Base-by-base conservation (phyloP, 2,113 vertebrate species). In the Stigmatopora nigra region DNA sequence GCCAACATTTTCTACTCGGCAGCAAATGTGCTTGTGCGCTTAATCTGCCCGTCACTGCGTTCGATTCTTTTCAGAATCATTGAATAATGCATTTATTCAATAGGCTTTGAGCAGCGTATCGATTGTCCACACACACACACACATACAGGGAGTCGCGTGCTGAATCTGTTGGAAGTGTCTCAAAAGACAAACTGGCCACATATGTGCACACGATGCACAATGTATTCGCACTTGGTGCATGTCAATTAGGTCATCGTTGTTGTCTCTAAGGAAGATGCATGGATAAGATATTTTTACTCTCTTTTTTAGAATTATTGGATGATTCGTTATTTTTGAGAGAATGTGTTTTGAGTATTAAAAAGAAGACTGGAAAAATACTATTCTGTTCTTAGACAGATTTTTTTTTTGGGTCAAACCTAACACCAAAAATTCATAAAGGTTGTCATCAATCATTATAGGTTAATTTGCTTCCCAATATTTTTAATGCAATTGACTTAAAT, bases 71-170 rank as follows among this genome's bases (percentile, higher is more conserved):
- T 13, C 12, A 15, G 13, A 31, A 31, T 56, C 6, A 56, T 14
- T 61, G 59, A 61, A 61, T 89, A 75, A 88, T 88, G 80, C 75
- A 89, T 89, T 84, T 85, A 86, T 85, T 84, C 85, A 84, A 72
- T 76, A 76, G 78, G 80, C 85, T 84, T 66, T 64, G 71, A 75
- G 79, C 76, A 69, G 69, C 17, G 47, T 86, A 87, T 84, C 88
- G 83, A 88, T 87, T 87, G 82, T 76, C 46, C 65, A 81, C 88
- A 87, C 82, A 86, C 84, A 85, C 83, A 3, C 2, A 80, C 65
- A 81, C 88, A 87, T 81, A 86, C 84, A 85, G 82, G 25, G 25
- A 80, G 85, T 85, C 84, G 83, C 77, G 57, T 69, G 59, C 46
- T 46, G 78, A 83, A 84, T 87, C 75, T 86, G 80, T 79, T 78